A percentile compares a stretch with the other conserved stretches of the same genome.
These are phyloP conservation scores for Neolamprologus variostigma DNA, from an alignment of 2,113 vertebrate species.

Conservation along the genomic window DNA sequence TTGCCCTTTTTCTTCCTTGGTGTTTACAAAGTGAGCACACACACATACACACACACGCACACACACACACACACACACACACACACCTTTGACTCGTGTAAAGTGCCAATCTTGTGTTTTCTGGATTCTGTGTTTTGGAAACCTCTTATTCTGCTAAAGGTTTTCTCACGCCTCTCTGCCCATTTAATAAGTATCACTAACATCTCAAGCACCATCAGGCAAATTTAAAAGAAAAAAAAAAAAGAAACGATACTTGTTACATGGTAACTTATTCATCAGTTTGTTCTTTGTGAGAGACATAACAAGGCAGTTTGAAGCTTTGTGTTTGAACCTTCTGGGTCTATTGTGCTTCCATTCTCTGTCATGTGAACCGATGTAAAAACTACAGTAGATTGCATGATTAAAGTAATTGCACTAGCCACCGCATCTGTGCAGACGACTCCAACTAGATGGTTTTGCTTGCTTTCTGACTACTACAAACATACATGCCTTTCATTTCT, in stretches of 20 bases:
- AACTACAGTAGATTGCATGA: slow-evolving; percentile 57
- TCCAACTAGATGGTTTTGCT: slow-evolving; percentile 51
- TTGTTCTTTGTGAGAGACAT: slow-evolving; percentile 42
- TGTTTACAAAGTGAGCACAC: slow-evolving; percentile 40
- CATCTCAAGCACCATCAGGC: slow-evolving; percentile 1
- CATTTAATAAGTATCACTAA: slow-evolving; percentile 66
- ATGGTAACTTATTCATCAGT: slow-evolving; percentile 35
- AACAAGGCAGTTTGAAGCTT: slow-evolving; percentile 35
- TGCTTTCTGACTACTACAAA: slow-evolving; percentile 57
- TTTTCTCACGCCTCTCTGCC: slow-evolving; percentile 33
- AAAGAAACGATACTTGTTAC: slow-evolving; percentile 55
- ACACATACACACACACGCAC: neutral
- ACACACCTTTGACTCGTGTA: slow-evolving; percentile 65
- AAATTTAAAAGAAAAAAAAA: neutral
- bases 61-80: neutral
- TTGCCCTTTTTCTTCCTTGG: slow-evolving; percentile 22
- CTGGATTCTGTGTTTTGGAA: slow-evolving; percentile 76
- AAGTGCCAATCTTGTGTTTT: slow-evolving; percentile 83
- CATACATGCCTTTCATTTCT: slow-evolving; percentile 40
- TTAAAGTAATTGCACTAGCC: slow-evolving; percentile 67
- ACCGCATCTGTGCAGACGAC: slow-evolving; percentile 56
- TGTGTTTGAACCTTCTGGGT: slow-evolving; percentile 56
- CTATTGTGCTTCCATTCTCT: slow-evolving; percentile 65
- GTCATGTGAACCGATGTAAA: slow-evolving; percentile 64
- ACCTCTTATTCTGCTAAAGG: slow-evolving; percentile 28